These are phyloP conservation scores for Spongilla lacustris DNA, from an alignment of 37 sponge, comb jelly and placozoan species.

Conservation along the genomic window DNA sequence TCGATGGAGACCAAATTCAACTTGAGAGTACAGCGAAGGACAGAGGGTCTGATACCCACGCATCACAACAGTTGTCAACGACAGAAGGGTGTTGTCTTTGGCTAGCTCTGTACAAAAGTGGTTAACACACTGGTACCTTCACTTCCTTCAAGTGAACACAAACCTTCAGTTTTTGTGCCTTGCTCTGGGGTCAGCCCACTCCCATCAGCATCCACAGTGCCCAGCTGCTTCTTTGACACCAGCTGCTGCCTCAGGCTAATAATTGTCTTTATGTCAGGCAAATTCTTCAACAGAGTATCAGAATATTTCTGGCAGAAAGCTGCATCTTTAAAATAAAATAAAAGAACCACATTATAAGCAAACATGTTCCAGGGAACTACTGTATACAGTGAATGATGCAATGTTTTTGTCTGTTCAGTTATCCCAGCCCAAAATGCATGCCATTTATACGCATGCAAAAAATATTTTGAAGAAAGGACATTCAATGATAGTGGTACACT, in stretches of 20 bases:
- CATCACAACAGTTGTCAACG: constrained; percentile 30
- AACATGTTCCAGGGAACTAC: too few relatives aligned
- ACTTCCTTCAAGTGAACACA: not conserved
- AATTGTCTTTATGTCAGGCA: constrained; percentile 75
- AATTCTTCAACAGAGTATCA: constrained; percentile 53
- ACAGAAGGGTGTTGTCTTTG: constrained; percentile 6
- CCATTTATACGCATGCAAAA: too few relatives aligned
- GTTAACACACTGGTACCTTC: not conserved
- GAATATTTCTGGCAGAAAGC: constrained; percentile 11
- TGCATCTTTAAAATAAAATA: constrained; percentile 1
- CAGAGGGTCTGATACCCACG: constrained; percentile 57
- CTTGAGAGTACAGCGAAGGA: constrained; percentile 52
- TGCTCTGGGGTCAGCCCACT: not conserved
- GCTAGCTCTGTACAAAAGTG: not conserved
- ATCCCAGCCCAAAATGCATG: too few relatives aligned
- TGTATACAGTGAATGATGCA: too few relatives aligned
- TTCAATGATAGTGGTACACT: too few relatives aligned
- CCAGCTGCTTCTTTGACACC: not conserved
- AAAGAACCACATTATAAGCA: too few relatives aligned
- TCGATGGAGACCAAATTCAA: constrained; percentile 51
- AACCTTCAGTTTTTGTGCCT: constrained; percentile 23
- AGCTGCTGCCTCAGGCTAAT: constrained; percentile 57
- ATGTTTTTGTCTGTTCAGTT: too few relatives aligned
- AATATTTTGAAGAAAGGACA: too few relatives aligned
- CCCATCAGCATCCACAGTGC: not conserved